A percentile compares a stretch with the other conserved stretches of the same genome.
These are phyloP conservation scores for Ciconia maguari DNA, from an alignment of 2,113 vertebrate genomes.

Conservation along the genomic window DNA sequence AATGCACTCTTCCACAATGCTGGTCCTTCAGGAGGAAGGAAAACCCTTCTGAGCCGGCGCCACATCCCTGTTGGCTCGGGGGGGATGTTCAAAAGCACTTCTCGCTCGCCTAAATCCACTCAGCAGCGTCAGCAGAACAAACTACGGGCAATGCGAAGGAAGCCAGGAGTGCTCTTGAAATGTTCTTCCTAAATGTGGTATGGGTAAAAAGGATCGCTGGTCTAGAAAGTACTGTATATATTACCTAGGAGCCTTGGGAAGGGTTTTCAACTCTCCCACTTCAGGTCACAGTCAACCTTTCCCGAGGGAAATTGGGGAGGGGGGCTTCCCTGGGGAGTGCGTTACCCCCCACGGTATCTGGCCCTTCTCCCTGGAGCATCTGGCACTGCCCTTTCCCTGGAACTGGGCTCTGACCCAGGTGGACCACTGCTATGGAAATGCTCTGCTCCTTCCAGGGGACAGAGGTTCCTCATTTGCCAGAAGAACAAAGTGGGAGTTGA, in stretches of 20 bases:
- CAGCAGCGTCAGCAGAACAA: not conserved
- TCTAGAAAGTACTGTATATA: not conserved
- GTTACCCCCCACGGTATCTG: too few species aligned
- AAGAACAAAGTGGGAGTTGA: not conserved
- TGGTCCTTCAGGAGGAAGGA: not conserved
- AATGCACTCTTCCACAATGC: fast-evolving
- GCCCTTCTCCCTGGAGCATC: not conserved
- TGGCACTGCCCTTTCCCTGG: not conserved
- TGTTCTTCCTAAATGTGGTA: not conserved
- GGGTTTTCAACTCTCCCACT: not conserved
- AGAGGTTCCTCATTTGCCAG: not conserved
- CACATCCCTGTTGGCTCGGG: not conserved
- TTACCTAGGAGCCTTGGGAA: not conserved
- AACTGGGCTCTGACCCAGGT: not conserved
- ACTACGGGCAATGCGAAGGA: not conserved
- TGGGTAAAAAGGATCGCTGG: not conserved
- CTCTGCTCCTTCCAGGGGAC: not conserved
- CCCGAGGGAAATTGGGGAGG: not conserved
- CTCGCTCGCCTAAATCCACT: not conserved
- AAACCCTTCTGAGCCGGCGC: not conserved
- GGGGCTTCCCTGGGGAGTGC: not conserved
- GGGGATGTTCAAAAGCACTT: not conserved
- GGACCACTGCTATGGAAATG: not conserved
- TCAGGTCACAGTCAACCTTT: not conserved
- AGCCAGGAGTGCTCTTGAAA: not conserved